Base-by-base conservation (phyloP, 1,140 invertebrate genomes). In the Drosophila punjabiensis region DNA sequence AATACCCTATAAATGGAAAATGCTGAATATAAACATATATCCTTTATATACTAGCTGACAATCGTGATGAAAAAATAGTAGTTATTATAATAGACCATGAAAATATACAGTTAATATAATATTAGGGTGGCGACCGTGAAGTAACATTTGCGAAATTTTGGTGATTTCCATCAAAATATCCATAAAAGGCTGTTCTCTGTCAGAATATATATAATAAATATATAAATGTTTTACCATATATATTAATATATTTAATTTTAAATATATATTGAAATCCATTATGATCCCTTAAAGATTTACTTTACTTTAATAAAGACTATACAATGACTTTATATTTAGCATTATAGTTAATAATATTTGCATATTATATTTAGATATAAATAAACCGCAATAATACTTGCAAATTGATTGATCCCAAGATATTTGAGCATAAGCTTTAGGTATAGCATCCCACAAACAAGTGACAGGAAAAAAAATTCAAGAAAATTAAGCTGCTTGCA, bases 401-500 rank as follows among this genome's bases (percentile, higher is more conserved):
- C 32, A 37, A 71, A 68, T 71, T 71, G 68, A 71, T 68, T 68
- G 68, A 71, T 71, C 68, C 68, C 48, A 9, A 55, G 64, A 69
- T 69, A 69, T 69, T 39, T 43, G n/a, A 58, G 48, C 69, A 48
- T 58, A 48, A 69, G 68, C 65, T 69, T 14, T 30, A 47, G 7
- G 64, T 68, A n/a, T n/a, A 37, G 37, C 64, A 70, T 43, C 11
- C 68, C 3, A 58, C 64, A 39, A 69, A 48, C 55, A 71, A 58
- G 32, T 35, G 37, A 32, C 47, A 28, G 32, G n/a, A 33, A 16
- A 50, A 67, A 63, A 63, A 43, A 55, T 43, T 24, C 39, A 47
- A 48, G 50, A 70, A 58, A 71, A 56, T 71, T 69, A 71, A 71
- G 68, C 65, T 69, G 66, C 65, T 71, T 56, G 65, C 68, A 56